Conservation (phyloP, 2,888 invertebrate species). For the Stenichneumon culpator region DNA sequence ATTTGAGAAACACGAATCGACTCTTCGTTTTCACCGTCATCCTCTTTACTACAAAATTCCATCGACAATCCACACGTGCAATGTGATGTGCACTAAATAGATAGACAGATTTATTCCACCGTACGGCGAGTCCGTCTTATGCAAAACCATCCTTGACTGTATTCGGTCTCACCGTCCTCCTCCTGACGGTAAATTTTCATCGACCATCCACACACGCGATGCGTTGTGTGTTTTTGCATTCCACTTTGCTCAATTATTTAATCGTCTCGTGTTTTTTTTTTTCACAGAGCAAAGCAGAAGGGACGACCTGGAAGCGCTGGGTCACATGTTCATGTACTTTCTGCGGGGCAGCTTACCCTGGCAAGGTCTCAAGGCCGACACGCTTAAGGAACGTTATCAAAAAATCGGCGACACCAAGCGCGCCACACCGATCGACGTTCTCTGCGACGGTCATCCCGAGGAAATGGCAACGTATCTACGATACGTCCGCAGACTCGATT, state of each 20-base stretch:
- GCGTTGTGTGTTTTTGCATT: neutral
- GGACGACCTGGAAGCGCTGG: constrained; percentile 99
- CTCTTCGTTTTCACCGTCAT: no score
- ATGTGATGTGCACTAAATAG: no score
- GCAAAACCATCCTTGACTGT: no score
- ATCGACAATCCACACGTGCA: no score
- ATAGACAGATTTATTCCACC: no score
- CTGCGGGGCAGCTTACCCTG: constrained; percentile 99
- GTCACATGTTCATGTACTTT: constrained; percentile 99
- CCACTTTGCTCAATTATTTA: neutral
- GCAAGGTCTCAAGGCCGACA: constrained; percentile 99
- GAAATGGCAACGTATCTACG: constrained; percentile 99
- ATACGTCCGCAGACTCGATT: constrained; percentile 98
- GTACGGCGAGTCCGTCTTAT: no score
- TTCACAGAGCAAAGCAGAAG: constrained; percentile 97
- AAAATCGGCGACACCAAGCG: constrained; percentile 99
- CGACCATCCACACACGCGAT: no score
- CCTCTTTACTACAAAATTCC: no score
- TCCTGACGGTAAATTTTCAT: no score
- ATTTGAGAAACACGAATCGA: no score
- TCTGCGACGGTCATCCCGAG: constrained; percentile 95
- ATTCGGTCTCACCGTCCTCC: no score
- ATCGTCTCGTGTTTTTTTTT: constrained; percentile 66
- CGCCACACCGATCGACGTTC: constrained; percentile 98
- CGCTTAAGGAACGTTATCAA: constrained; percentile 99